Evolutionary conservation across 2,888 invertebrate species (phyloP), one percentile per base, ranked within the genome.

Genomic region (Zelleria hepariella): DNA sequence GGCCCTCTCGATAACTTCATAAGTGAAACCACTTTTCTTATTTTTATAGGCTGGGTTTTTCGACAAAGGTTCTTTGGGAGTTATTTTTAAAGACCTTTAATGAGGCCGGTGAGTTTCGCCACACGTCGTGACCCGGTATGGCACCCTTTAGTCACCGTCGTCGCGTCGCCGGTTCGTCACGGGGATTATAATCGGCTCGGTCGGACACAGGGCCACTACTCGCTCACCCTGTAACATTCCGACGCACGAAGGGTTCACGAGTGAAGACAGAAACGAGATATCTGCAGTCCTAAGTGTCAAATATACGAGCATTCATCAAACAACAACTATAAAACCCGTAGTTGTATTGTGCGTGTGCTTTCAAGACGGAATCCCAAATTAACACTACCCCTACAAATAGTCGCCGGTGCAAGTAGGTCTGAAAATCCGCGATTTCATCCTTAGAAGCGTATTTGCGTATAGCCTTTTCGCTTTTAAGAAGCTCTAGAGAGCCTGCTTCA

Each of bases 111-210:
- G 7, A 21, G 57, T 74, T 74, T 66, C 68, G 63, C 56, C 67
- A 72, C 53, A 47, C 62, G 68, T 42, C 76, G 77, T 78, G 78
- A 75, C 74, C 69, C 61, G 57, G 24, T 56, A 63, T 60, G 66
- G 61, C 72, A 75, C 75, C 78, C 77, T 78, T 74, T 72, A 67
- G 60, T 58, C 53, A 59, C 32, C 32, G 65, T 62, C 60, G 67
- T 51, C 32, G 53, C 60, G 67, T 51, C 32, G 53, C 10, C 68
- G 71, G 78, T 79, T 80, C 69, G 78, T 61, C 61, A 68, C 71
- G 73, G 73, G 71, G 73, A 73, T 77, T 76, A 74, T 66, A 51
- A n/a, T 23, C 20, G 20, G 20, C 6, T 59, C 55, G 48, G 58
- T 58, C 15, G 15, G 32, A 42, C 15, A 10, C 15, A 42, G 3